Percentiles rank a stretch among this genome's conserved stretches.
Evolutionary conservation across 2,888 invertebrate genomes (phyloP).

Genomic region (Acleris sparsana): DNA sequence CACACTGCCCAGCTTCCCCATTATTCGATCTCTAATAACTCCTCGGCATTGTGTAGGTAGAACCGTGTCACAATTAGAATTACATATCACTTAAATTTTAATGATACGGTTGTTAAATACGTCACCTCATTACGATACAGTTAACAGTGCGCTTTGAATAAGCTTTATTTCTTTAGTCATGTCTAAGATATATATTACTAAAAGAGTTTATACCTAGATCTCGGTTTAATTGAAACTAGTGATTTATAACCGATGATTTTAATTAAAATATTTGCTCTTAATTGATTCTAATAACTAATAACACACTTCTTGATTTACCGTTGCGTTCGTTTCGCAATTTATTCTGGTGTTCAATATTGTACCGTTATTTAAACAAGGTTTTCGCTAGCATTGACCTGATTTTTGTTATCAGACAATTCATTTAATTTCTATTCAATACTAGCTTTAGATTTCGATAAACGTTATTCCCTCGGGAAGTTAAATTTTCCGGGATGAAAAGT

Average conservation of each 20-base stretch:
- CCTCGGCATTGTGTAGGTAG: too few species aligned
- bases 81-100: too few species aligned
- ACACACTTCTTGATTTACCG: conserved; percentile 33
- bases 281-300: conserved; percentile 29
- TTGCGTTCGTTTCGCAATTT: conserved; percentile 8
- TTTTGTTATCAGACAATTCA: too few species aligned
- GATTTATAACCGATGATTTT: conserved; percentile 40
- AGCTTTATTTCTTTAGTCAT: neutral
- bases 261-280: conserved; percentile 41
- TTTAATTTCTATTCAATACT: too few species aligned
- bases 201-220: conserved; percentile 17
- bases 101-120: too few species aligned
- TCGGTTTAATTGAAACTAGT: conserved; percentile 18
- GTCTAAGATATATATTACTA: neutral
- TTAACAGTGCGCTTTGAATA: neutral
- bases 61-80: too few species aligned
- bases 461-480: too few species aligned
- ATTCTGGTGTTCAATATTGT: neutral
- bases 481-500: too few species aligned
- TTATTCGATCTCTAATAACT: too few species aligned
- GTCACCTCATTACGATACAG: too few species aligned
- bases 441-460: too few species aligned
- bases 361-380: neutral
- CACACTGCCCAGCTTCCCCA: too few species aligned
- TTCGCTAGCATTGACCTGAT: neutral